These are phyloP conservation scores for Teleopsis dalmanni DNA, from an alignment of 1,140 invertebrate genomes.

Conservation along the genomic window DNA sequence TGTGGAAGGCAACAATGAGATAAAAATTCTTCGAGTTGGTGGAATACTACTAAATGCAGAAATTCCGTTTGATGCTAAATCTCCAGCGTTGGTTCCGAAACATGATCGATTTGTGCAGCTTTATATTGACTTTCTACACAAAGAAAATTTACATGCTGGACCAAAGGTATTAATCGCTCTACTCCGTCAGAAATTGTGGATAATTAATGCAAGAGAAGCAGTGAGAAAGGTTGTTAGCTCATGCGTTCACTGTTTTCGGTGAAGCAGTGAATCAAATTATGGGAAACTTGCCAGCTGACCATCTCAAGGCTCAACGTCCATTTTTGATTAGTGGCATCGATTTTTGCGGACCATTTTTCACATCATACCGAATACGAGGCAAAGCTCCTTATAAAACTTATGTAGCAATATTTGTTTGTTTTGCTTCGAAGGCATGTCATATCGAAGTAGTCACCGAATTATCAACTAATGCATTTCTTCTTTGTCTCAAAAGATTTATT, in stretches of 20 bases:
- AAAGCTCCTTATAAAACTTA: constrained; percentile 10
- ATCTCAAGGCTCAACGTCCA: not conserved
- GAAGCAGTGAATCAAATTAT: constrained; percentile 4
- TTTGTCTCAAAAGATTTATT: constrained; percentile 18
- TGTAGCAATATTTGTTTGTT: constrained; percentile 18
- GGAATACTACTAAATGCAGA: not conserved
- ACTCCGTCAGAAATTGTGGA: constrained; percentile 1
- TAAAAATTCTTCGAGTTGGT: not conserved
- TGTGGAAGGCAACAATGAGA: not conserved
- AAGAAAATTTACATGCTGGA: constrained; percentile 2
- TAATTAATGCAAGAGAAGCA: constrained; percentile 8
- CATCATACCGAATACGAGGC: constrained; percentile 2
- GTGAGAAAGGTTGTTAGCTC: not conserved
- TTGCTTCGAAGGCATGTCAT: constrained; percentile 26
- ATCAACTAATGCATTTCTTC: constrained; percentile 16
- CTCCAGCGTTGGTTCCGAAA: constrained; percentile 1
- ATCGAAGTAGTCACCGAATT: constrained; percentile 23
- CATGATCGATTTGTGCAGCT: constrained; percentile 1
- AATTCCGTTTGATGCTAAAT: not conserved
- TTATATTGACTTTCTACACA: constrained; percentile 2
- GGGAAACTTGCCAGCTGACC: constrained; percentile 2
- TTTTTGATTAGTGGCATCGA: constrained; percentile 9
- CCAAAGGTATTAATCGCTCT: not conserved
- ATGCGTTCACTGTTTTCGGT: constrained; percentile 5
- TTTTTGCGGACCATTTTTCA: constrained; percentile 10